A percentile compares a stretch with the other conserved stretches of the same genome.
These are phyloP conservation scores for Epizoanthus illoricatus DNA, from an alignment of 92 coral and sea anemone genomes.

Conservation along the genomic window DNA sequence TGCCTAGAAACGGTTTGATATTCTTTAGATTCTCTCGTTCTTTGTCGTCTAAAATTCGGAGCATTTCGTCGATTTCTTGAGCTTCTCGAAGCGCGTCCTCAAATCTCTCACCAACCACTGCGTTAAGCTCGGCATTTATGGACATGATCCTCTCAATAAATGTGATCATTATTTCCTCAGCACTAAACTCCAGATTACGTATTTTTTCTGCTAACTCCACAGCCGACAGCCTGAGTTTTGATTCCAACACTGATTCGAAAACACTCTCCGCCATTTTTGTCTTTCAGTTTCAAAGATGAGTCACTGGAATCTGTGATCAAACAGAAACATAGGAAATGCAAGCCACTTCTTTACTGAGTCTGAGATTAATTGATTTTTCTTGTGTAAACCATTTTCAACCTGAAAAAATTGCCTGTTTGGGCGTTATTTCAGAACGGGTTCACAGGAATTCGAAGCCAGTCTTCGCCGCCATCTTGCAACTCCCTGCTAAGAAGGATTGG, in stretches of 20 bases:
- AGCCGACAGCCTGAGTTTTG: constrained; percentile 68
- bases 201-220: constrained; percentile 64
- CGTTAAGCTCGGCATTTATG: constrained; percentile 75
- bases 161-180: constrained; percentile 67
- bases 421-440: too few relatives aligned
- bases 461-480: too few relatives aligned
- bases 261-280: constrained; percentile 30
- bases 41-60: constrained; percentile 50
- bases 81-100: constrained; percentile 85
- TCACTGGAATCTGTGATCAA: too few relatives aligned
- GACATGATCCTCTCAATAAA: constrained; percentile 80
- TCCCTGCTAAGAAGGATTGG: too few relatives aligned
- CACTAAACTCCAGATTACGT: constrained; percentile 72
- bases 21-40: constrained; percentile 53
- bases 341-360: too few relatives aligned
- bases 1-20: constrained; percentile 75
- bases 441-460: too few relatives aligned
- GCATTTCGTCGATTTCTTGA: constrained; percentile 73
- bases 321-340: too few relatives aligned
- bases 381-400: too few relatives aligned
- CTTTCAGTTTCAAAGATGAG: too few relatives aligned
- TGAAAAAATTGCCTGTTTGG: too few relatives aligned
- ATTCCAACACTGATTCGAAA: constrained; percentile 42
- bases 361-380: too few relatives aligned
- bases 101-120: constrained; percentile 85